These are phyloP conservation scores for Columba guinea DNA, from an alignment of 2,797 vertebrate genomes.

Conservation along the genomic window DNA sequence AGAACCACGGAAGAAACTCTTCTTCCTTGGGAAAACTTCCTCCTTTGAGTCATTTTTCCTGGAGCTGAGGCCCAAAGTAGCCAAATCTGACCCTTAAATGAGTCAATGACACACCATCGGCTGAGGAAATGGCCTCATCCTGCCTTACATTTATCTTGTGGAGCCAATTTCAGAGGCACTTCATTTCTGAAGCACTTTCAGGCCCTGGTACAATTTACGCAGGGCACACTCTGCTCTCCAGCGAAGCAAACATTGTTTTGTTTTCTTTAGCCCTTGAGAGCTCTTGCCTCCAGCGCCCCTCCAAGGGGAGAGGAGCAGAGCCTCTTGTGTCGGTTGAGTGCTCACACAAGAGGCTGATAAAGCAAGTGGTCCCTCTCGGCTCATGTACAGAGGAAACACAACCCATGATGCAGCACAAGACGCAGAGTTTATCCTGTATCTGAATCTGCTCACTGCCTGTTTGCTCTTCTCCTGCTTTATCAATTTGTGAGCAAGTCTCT, in stretches of 20 bases:
- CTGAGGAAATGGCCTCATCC: background rate
- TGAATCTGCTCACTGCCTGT: background rate
- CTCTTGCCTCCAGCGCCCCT: constrained; percentile 31
- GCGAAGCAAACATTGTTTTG: constrained; percentile 69
- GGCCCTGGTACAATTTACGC: constrained; percentile 38
- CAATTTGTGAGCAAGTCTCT: background rate
- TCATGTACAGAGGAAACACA: background rate
- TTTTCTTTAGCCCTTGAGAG: constrained; percentile 66
- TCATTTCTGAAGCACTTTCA: constrained; percentile 59
- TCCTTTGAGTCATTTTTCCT: background rate
- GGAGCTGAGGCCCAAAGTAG: background rate
- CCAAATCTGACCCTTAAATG: background rate
- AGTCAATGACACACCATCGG: background rate
- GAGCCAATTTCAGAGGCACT: constrained; percentile 40
- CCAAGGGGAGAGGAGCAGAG: constrained; percentile 50
- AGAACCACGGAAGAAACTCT: background rate
- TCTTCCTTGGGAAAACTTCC: background rate
- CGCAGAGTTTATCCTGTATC: background rate
- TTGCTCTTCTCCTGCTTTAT: background rate
- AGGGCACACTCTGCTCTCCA: constrained; percentile 52
- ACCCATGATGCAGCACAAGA: background rate
- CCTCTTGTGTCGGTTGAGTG: constrained; percentile 59
- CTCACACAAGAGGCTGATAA: constrained; percentile 45
- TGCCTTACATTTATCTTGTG: background rate
- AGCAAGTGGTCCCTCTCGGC: constrained; percentile 29